A percentile compares a stretch with the other conserved stretches of the same genome.
phyloP scores from a whole-genome alignment of 1,140 invertebrate species.

The Scylla paramamosain region DNA sequence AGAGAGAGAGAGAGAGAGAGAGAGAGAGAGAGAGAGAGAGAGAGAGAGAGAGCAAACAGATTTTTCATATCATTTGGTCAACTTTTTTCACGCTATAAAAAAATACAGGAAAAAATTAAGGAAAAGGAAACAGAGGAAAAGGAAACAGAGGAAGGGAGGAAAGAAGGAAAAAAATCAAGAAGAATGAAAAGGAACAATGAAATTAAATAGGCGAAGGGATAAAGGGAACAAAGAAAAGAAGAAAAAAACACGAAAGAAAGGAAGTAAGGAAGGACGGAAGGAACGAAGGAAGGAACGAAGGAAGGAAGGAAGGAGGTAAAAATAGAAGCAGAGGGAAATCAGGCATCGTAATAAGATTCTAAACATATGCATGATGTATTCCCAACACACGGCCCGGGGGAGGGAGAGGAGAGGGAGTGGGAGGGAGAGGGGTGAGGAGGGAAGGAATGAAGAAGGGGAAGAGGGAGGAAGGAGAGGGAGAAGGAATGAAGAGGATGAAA shows the following conservation, averaged over 20 bases:
- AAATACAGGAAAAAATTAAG: background rate
- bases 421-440: too few relatives aligned
- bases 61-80: too few relatives aligned
- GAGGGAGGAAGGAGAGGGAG: too few relatives aligned
- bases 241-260: too few relatives aligned
- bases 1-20: background rate
- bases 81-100: background rate
- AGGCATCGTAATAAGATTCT: background rate
- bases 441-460: too few relatives aligned
- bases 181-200: background rate
- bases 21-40: background rate
- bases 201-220: too few relatives aligned
- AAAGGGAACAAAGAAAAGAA: background rate
- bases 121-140: background rate
- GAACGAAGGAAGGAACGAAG: background rate
- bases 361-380: too few relatives aligned
- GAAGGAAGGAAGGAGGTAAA: background rate
- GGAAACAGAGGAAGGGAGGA: background rate
- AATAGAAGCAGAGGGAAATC: background rate
- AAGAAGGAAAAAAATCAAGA: background rate
- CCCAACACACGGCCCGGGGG: too few relatives aligned
- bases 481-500: too few relatives aligned
- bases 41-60: slow-evolving; percentile 24
- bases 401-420: too few relatives aligned
- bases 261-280: background rate